Conservation (phyloP, 2,888 invertebrate species). For the Caenorhabditis becei region DNA sequence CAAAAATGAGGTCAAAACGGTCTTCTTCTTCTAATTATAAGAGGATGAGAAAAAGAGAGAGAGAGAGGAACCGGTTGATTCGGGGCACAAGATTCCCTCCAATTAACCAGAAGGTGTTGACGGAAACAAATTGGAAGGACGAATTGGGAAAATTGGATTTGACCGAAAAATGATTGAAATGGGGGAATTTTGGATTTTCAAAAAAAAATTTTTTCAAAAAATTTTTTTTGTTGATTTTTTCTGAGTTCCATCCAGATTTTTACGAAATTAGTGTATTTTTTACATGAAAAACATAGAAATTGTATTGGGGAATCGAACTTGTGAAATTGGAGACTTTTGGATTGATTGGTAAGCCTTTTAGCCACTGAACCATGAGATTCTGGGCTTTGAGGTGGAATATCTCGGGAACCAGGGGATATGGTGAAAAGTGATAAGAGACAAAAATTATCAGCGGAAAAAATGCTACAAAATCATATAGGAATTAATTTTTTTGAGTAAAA, state of each 20-base stretch:
- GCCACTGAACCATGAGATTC: background rate
- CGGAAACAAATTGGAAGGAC: background rate
- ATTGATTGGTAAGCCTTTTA: background rate
- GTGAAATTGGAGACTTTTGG: no score
- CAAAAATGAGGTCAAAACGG: constrained; percentile 49
- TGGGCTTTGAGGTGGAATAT: background rate
- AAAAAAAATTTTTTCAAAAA: no score
- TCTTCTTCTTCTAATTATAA: constrained; percentile 37
- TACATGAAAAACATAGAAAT: no score
- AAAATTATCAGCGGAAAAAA: background rate
- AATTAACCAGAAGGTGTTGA: constrained; percentile 42
- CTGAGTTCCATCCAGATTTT: no score
- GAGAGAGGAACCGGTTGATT: constrained; percentile 11
- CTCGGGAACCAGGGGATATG: background rate
- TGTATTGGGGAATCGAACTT: no score
- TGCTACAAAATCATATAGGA: background rate
- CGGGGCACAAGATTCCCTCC: constrained; percentile 27
- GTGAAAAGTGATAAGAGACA: background rate
- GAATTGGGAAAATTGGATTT: no score
- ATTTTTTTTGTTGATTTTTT: no score
- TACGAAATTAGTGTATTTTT: no score
- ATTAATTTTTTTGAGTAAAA: background rate
- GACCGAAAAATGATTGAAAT: background rate
- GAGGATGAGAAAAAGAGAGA: constrained; percentile 3
- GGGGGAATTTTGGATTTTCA: background rate